Evolutionary conservation across 2,888 invertebrate genomes (phyloP).

Genomic region (Yponomeuta malinellus): DNA sequence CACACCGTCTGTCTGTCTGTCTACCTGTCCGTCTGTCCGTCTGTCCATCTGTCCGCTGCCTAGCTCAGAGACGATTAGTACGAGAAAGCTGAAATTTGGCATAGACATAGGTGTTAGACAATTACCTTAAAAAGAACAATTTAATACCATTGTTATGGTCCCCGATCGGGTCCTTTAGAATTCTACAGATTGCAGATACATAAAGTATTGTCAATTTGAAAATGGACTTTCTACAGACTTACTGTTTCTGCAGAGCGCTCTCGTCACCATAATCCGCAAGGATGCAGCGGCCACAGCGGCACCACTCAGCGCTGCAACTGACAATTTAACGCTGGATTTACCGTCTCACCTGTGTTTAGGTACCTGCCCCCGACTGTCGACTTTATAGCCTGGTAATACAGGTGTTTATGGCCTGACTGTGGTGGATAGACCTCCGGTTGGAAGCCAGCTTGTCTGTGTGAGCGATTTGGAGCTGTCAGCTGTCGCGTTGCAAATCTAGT

Average conservation of each 20-base stretch:
- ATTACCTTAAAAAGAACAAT: no score
- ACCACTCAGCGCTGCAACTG: slow-evolving; percentile 6
- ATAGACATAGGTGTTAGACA: no score
- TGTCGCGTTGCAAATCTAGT: not conserved
- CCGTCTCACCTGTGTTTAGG: slow-evolving; percentile 1
- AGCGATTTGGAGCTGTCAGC: slow-evolving; percentile 11
- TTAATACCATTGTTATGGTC: no score
- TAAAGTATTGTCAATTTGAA: not conserved
- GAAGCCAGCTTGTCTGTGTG: not conserved
- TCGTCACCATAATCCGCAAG: slow-evolving; percentile 5
- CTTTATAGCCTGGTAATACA: not conserved
- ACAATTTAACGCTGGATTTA: slow-evolving; percentile 15
- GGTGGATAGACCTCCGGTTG: not conserved
- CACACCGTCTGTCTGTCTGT: no score
- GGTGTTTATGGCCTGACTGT: not conserved
- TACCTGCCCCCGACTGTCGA: not conserved
- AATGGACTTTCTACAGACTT: not conserved
- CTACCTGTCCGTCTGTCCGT: no score
- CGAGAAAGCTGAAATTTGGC: no score
- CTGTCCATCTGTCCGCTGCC: no score
- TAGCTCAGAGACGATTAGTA: no score
- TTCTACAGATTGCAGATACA: not conserved
- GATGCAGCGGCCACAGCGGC: slow-evolving; percentile 3
- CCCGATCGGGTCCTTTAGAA: no score
- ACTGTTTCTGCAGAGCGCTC: not conserved